Conservation (phyloP, 2,113 vertebrate genomes). For the Phyllostomus discolor region DNA sequence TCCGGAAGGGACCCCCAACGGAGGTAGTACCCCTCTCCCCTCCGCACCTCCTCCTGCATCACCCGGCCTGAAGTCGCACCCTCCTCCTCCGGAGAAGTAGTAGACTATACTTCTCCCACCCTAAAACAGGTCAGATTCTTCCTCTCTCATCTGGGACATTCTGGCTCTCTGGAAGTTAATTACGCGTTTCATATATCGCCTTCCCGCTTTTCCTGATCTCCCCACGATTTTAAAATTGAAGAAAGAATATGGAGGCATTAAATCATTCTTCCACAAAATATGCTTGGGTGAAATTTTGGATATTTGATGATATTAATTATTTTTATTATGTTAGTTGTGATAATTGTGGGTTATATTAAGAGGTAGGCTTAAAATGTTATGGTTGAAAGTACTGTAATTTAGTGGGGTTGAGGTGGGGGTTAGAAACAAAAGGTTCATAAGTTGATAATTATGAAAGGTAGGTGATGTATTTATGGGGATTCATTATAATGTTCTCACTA, state of each 20-base stretch:
- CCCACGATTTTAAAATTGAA: slow-evolving; percentile 27
- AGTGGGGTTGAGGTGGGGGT: not conserved
- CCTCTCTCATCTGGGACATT: slow-evolving; percentile 26
- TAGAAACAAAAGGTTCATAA: not conserved
- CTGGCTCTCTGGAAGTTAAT: slow-evolving; percentile 43
- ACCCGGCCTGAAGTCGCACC: slow-evolving; percentile 54
- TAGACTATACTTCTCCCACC: slow-evolving; percentile 7
- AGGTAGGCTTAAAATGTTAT: slow-evolving; percentile 21
- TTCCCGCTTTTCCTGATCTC: not conserved
- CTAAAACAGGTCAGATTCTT: slow-evolving; percentile 62
- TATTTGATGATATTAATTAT: slow-evolving; percentile 11
- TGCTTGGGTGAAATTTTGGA: not conserved
- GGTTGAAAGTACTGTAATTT: slow-evolving; percentile 5
- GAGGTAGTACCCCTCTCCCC: slow-evolving; percentile 43
- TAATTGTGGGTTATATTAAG: not conserved
- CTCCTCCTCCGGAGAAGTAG: slow-evolving; percentile 65
- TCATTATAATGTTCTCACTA: slow-evolving; percentile 6
- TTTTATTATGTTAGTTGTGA: not conserved
- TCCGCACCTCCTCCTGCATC: slow-evolving; percentile 55
- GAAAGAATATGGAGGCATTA: not conserved
- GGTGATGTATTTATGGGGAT: not conserved
- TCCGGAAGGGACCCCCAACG: slow-evolving; percentile 65
- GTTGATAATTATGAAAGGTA: slow-evolving; percentile 2
- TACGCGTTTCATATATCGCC: not conserved
- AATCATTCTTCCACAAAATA: slow-evolving; percentile 32